Conservation (phyloP, 2,888 invertebrate genomes). For the Rotaria socialis region DNA sequence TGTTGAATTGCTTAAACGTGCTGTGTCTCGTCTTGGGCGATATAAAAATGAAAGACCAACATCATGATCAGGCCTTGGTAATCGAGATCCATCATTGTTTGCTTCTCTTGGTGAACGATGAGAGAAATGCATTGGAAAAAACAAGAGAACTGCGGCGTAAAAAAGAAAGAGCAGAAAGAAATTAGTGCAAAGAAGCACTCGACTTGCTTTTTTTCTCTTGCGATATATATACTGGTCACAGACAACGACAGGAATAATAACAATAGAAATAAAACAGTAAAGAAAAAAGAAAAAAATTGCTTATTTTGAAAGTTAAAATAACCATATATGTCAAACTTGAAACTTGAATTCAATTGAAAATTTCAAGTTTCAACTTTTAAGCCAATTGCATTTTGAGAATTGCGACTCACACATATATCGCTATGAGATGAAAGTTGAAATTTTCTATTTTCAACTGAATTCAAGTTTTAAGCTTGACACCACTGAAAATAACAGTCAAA, state of each 20-base stretch:
- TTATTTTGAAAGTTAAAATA: not conserved
- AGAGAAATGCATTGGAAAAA: not conserved
- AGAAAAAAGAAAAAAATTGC: not conserved
- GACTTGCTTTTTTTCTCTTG: not conserved
- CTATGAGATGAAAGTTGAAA: no score
- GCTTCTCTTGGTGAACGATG: not conserved
- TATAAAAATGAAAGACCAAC: conserved; percentile 29
- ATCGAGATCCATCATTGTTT: not conserved
- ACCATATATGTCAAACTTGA: no score
- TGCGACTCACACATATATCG: no score
- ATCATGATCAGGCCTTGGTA: not conserved
- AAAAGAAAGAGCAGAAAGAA: not conserved
- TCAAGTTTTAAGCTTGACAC: no score
- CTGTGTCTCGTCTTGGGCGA: not conserved
- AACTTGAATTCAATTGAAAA: no score
- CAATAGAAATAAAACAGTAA: not conserved
- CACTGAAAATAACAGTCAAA: not conserved
- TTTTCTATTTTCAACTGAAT: no score
- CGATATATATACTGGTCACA: not conserved
- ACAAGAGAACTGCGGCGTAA: not conserved
- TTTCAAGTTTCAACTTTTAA: no score
- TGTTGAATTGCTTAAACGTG: not conserved
- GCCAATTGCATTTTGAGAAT: no score
- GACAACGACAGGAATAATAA: not conserved
- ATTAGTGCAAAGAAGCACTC: not conserved